phyloP scores from a whole-genome alignment of 2,113 vertebrate genomes.

The Shinisaurus crocodilurus region DNA sequence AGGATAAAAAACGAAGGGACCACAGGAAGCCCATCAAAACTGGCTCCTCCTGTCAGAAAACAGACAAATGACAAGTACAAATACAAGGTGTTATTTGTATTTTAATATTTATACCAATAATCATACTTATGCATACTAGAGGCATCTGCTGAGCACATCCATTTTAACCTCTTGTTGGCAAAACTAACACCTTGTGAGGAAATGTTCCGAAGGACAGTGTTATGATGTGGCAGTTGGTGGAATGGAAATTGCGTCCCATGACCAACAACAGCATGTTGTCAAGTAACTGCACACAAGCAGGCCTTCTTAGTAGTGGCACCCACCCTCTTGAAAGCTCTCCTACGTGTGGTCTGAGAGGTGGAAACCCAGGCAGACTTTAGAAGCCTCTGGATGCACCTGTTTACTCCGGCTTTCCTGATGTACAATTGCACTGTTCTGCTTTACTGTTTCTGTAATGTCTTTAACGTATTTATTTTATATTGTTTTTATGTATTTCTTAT shows the following conservation, averaged over 20 bases:
- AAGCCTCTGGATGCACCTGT: too few relatives aligned
- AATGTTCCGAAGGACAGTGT: conserved; percentile 72
- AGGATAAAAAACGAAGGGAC: conserved; percentile 82
- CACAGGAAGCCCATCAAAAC: conserved; percentile 79
- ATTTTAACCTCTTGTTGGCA: conserved; percentile 62
- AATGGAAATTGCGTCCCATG: background rate
- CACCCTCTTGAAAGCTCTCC: too few relatives aligned
- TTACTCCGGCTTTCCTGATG: too few relatives aligned
- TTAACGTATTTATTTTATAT: too few relatives aligned
- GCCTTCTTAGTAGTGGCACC: too few relatives aligned
- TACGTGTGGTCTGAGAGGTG: too few relatives aligned
- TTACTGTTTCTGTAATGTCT: too few relatives aligned
- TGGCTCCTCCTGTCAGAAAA: conserved; percentile 78
- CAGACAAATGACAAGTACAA: conserved; percentile 79
- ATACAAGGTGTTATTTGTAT: conserved; percentile 79
- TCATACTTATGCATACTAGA: conserved; percentile 65
- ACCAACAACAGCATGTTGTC: too few relatives aligned
- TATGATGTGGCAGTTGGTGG: conserved; percentile 64
- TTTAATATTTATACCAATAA: conserved; percentile 79
- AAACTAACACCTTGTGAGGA: conserved; percentile 67
- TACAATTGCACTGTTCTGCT: too few relatives aligned
- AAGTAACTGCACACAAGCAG: too few relatives aligned
- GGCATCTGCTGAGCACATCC: conserved; percentile 66
- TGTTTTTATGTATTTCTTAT: too few relatives aligned
- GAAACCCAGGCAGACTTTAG: too few relatives aligned